phyloP scores from a whole-genome alignment of 2,888 invertebrate genomes.

The Lepas anatifera region DNA sequence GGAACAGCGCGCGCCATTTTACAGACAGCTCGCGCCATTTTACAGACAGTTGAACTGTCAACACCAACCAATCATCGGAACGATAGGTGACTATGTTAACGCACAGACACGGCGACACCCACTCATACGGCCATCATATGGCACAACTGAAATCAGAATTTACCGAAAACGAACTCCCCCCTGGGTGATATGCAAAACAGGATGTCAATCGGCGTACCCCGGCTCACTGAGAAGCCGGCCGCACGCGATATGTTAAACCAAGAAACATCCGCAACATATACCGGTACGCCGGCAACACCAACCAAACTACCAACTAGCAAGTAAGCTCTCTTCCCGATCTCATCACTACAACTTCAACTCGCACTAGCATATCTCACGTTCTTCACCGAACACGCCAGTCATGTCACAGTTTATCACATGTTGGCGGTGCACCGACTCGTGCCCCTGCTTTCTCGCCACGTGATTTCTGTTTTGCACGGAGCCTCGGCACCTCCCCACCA shows the following conservation, averaged over 20 bases:
- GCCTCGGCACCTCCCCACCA: background rate
- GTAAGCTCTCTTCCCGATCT: background rate
- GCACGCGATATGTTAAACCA: background rate
- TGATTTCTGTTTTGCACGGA: too few species aligned
- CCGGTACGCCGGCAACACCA: background rate
- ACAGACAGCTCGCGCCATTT: too few species aligned
- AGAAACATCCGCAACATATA: too few species aligned
- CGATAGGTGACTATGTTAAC: background rate
- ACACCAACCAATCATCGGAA: background rate
- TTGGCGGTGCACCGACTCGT: too few species aligned
- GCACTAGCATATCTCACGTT: too few species aligned
- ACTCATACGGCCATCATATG: background rate
- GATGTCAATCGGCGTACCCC: background rate
- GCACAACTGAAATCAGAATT: background rate
- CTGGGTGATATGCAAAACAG: conserved; percentile 2
- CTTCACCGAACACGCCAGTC: too few species aligned
- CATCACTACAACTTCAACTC: too few species aligned
- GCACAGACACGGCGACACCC: background rate
- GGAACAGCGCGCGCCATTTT: too few species aligned
- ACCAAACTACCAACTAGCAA: background rate
- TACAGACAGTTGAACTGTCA: background rate
- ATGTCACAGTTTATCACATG: too few species aligned
- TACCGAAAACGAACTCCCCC: background rate
- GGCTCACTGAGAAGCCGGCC: background rate
- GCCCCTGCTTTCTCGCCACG: too few species aligned